phyloP scores from a whole-genome alignment of 2,888 invertebrate species.

The Tanypteryx hageni region DNA sequence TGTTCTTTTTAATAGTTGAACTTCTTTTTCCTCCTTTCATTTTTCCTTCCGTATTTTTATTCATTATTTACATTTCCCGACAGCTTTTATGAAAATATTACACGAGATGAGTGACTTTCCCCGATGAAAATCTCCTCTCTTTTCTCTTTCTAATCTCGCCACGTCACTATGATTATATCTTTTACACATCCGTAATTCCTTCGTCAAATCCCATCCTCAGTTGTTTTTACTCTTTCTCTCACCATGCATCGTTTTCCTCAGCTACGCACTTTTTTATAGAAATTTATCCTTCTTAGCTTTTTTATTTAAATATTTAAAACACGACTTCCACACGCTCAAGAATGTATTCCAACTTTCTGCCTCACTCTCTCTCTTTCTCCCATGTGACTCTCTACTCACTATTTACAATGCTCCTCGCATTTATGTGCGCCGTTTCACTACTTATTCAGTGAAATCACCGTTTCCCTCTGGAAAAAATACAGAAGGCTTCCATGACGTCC shows the following conservation, averaged over 20 bases:
- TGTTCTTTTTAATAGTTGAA: too few species aligned
- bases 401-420: not conserved
- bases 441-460: not conserved
- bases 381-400: not conserved
- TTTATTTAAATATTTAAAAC: conserved; percentile 11
- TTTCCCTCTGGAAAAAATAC: not conserved
- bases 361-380: not conserved
- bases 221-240: not conserved
- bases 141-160: not conserved
- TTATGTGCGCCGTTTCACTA: not conserved
- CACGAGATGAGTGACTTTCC: not conserved
- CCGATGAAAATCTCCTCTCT: not conserved
- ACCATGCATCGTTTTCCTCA: not conserved
- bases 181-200: too few species aligned
- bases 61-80: not conserved
- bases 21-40: not conserved
- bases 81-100: not conserved
- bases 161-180: not conserved
- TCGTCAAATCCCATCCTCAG: too few species aligned
- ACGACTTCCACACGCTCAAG: not conserved
- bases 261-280: conserved; percentile 1
- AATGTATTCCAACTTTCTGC: not conserved
- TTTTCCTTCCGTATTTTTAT: not conserved
- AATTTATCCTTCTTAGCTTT: not conserved
- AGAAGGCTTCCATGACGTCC: too few species aligned